A percentile compares a stretch with the other conserved stretches of the same genome.
Conservation (phyloP, 92 coral and sea anemone genomes). For the Zoanthus sansibaricus region DNA sequence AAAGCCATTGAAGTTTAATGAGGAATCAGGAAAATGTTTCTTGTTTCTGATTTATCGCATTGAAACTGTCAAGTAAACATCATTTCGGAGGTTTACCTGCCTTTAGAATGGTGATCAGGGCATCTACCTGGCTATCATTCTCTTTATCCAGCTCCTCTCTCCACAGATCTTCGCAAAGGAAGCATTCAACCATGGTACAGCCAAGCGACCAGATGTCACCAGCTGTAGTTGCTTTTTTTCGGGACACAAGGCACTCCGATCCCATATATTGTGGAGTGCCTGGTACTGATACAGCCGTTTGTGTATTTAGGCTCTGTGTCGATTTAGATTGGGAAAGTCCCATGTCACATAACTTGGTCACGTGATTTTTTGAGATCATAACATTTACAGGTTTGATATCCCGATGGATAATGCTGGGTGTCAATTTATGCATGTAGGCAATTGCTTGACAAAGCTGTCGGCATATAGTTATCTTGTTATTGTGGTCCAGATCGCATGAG, state of each 20-base stretch:
- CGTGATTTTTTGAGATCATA: conserved; percentile 18
- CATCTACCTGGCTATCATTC: conserved; percentile 15
- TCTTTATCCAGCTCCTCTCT: conserved; percentile 13
- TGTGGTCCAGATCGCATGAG: background rate
- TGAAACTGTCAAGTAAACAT: no score
- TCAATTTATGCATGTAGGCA: conserved; percentile 43
- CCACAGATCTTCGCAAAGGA: conserved; percentile 26
- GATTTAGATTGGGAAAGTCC: conserved; percentile 40
- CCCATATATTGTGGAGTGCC: conserved; percentile 44
- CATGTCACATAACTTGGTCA: conserved; percentile 44
- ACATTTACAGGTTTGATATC: conserved; percentile 60
- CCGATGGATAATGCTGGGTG: conserved; percentile 36
- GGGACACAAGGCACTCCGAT: conserved; percentile 21
- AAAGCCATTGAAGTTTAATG: no score
- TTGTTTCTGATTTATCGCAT: no score
- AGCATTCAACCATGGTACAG: conserved; percentile 29
- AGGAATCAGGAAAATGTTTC: no score
- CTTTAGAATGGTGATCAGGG: conserved; percentile 13
- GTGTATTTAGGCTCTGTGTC: conserved; percentile 8
- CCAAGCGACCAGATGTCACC: conserved; percentile 35
- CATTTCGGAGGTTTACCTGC: conserved; percentile 3
- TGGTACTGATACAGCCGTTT: conserved; percentile 21
- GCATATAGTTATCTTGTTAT: conserved; percentile 13
- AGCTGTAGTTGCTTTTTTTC: conserved; percentile 28
- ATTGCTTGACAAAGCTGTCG: conserved; percentile 35